These are phyloP conservation scores for Lasius platythorax DNA, from an alignment of 2,888 invertebrate genomes.

Conservation along the genomic window DNA sequence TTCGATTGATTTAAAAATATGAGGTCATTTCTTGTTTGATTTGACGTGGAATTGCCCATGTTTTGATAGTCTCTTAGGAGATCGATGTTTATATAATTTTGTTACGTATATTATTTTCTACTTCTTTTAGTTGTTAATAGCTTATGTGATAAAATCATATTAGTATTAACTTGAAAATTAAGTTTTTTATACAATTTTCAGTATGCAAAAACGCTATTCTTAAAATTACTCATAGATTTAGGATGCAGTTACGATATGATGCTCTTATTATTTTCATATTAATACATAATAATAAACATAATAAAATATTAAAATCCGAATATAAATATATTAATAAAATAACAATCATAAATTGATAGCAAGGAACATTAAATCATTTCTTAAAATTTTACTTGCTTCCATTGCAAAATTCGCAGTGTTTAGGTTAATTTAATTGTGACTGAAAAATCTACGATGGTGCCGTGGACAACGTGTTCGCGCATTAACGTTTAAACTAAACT, in stretches of 20 bases:
- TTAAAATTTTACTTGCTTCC: background rate
- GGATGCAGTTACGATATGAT: background rate
- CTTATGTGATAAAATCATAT: background rate
- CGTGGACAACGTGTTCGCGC: background rate
- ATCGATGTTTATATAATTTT: background rate
- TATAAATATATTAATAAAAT: background rate
- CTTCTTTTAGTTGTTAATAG: background rate
- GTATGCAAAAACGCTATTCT: background rate
- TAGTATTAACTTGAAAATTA: background rate
- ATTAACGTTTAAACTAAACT: slow-evolving; percentile 32
- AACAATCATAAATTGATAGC: background rate
- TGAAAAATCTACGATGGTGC: background rate
- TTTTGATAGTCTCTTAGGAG: background rate
- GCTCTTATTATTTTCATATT: background rate
- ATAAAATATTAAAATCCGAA: background rate
- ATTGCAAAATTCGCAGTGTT: background rate
- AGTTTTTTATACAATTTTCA: background rate
- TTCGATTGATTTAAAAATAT: too few species aligned
- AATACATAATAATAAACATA: background rate
- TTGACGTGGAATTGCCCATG: too few species aligned
- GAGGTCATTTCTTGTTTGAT: too few species aligned
- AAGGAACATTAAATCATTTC: background rate
- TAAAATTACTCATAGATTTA: background rate
- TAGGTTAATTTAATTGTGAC: slow-evolving; percentile 5
- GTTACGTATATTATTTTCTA: background rate